Evolutionary conservation across 53 echinoderm and acorn worm species (phyloP), one percentile per base, ranked within the genome.

Genomic region (Antedon mediterranea): DNA sequence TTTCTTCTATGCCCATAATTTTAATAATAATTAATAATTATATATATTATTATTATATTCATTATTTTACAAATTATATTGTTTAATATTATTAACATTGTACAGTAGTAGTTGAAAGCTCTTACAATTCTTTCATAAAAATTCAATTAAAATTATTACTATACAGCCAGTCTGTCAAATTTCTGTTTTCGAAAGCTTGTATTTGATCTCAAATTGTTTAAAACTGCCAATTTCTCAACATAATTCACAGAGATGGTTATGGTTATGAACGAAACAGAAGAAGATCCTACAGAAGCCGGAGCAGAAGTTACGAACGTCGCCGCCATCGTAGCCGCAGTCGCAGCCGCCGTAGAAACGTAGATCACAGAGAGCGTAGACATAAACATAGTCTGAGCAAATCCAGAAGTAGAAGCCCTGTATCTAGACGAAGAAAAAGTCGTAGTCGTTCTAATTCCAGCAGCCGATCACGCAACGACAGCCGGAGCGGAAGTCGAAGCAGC

Each of bases 211-310:
- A n/a, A n/a, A n/a, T n/a, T n/a, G n/a, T n/a, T n/a, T n/a, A n/a
- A n/a, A n/a, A n/a, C n/a, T n/a, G n/a, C n/a, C n/a, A n/a, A n/a
- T n/a, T n/a, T n/a, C n/a, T n/a, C n/a, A n/a, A n/a, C n/a, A n/a
- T n/a, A n/a, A n/a, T n/a, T n/a, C 11, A 23, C 20, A 57, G 57
- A 23, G 57, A 57, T 28, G 75, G 80, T 29, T 71, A 80, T 31
- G 79, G 85, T 29, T 71, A 80, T 42, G 30, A 73, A 29, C 79
- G 79, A 11, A 75, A 79, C 0, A 75, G 86, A 79, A 85, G 89
- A 28, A 74, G 20, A 15, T 33, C 6, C 7, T 76, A 76, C 34
- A 76, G 85, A 70, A 82, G 82, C 28, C 73, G 78, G 5, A 78
- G 79, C 73, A 41, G 86, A 26, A 86, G 86, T 18, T 41, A 73